A percentile compares a stretch with the other conserved stretches of the same genome.
Conservation (phyloP, 2,888 invertebrate genomes). For the Ennomos quercinarius region DNA sequence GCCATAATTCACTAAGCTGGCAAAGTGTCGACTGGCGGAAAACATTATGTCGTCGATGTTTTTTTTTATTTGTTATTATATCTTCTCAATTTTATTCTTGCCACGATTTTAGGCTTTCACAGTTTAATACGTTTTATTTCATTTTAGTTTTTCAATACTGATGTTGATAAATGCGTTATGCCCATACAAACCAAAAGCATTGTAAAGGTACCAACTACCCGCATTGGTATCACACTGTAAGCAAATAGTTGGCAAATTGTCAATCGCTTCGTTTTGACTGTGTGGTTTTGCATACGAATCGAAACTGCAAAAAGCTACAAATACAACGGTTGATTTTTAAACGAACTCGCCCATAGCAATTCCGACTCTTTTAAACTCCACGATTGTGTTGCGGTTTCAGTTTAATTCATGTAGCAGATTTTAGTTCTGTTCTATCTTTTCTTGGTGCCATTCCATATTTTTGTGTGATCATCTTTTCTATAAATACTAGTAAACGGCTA, state of each 20-base stretch:
- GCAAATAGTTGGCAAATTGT: constrained; percentile 51
- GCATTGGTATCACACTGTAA: constrained; percentile 2
- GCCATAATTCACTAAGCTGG: no score
- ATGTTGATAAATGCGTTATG: constrained; percentile 15
- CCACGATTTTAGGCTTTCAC: no score
- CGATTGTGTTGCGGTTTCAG: constrained; percentile 30
- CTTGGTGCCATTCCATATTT: no score
- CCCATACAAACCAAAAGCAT: constrained; percentile 11
- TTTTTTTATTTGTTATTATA: no score
- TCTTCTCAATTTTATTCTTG: no score
- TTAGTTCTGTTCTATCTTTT: neutral
- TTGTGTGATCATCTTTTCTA: neutral
- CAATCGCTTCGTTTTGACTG: constrained; percentile 52
- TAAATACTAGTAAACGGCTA: no score
- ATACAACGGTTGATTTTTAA: constrained; percentile 52
- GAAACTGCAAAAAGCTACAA: constrained; percentile 54
- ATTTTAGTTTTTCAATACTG: constrained; percentile 16
- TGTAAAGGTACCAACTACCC: constrained; percentile 5
- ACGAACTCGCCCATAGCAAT: constrained; percentile 45
- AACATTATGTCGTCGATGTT: no score
- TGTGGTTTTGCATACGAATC: constrained; percentile 58
- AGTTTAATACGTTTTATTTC: no score
- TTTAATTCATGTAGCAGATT: constrained; percentile 22
- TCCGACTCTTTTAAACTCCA: constrained; percentile 40
- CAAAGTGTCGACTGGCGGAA: no score